Conservation (phyloP, 2,113 vertebrate genomes). For the Vulpes lagopus region DNA sequence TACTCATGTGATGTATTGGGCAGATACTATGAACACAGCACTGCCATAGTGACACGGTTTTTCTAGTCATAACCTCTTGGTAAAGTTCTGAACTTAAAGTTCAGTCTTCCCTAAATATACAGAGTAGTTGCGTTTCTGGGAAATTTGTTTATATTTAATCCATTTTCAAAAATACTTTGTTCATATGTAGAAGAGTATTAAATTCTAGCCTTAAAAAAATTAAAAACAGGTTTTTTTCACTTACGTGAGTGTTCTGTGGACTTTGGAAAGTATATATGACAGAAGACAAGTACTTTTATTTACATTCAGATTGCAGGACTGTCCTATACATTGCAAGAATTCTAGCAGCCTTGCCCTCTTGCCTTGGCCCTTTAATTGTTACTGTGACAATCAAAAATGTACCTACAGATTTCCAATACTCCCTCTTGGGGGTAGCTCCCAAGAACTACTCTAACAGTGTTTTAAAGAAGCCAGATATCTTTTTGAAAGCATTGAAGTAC, state of each 20-base stretch:
- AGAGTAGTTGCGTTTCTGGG: not conserved
- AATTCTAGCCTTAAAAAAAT: conserved; percentile 6
- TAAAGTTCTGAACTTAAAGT: conserved; percentile 39
- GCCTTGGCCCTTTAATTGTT: not conserved
- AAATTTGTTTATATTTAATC: conserved; percentile 42
- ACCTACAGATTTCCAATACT: not conserved
- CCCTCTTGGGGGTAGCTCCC: not conserved
- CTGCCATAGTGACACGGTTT: not conserved
- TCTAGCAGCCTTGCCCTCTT: not conserved
- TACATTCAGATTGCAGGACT: not conserved
- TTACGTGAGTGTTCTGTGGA: not conserved
- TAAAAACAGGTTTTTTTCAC: not conserved
- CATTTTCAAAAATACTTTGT: conserved; percentile 11
- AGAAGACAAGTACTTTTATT: not conserved
- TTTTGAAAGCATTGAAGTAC: not conserved
- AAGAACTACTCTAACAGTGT: not conserved
- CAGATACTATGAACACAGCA: not conserved
- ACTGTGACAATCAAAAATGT: not conserved
- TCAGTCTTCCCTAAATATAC: not conserved
- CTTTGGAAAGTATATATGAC: not conserved
- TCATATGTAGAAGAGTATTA: not conserved
- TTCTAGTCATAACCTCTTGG: not conserved
- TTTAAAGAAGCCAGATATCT: conserved; percentile 16
- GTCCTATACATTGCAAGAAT: not conserved
- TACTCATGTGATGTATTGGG: not conserved